A percentile compares a stretch with the other conserved stretches of the same genome.
Evolutionary conservation across 2,888 invertebrate species (phyloP).

Genomic region (Cosmia trapezina): DNA sequence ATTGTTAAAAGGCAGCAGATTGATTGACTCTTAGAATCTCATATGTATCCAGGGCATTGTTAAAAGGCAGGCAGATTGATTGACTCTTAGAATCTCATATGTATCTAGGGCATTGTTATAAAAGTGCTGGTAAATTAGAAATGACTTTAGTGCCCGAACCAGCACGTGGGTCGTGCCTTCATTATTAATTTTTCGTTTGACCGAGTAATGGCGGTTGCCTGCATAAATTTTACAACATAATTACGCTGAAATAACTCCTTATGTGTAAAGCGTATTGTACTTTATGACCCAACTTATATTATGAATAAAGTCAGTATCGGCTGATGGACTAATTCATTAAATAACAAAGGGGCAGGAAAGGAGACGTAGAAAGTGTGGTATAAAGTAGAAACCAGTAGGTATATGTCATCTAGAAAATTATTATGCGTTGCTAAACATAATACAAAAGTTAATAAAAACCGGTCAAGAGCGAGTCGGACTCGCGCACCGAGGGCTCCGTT

Average conservation of each 20-base stretch:
- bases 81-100: no score
- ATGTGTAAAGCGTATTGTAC: background rate
- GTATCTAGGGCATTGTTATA: background rate
- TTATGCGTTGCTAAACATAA: background rate
- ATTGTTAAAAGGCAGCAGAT: no score
- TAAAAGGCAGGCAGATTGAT: no score
- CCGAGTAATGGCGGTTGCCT: conserved; percentile 13
- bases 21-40: no score
- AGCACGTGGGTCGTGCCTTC: background rate
- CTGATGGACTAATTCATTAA: background rate
- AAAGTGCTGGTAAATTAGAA: background rate
- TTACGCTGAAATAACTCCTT: conserved; percentile 13
- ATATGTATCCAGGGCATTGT: no score
- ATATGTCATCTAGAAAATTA: background rate
- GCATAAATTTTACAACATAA: conserved; percentile 38
- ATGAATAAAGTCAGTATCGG: no score
- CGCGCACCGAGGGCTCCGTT: no score
- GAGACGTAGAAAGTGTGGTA: background rate
- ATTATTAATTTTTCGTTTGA: conserved; percentile 24
- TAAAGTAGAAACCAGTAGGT: background rate
- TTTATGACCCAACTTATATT: conserved; percentile 3
- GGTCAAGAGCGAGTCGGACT: no score
- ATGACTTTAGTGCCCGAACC: background rate
- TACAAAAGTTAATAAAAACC: no score
- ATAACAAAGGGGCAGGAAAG: background rate